A percentile compares a stretch with the other conserved stretches of the same genome.
Evolutionary conservation across 2,797 vertebrate species (phyloP).

Genomic region (Pipistrellus pygmaeus): DNA sequence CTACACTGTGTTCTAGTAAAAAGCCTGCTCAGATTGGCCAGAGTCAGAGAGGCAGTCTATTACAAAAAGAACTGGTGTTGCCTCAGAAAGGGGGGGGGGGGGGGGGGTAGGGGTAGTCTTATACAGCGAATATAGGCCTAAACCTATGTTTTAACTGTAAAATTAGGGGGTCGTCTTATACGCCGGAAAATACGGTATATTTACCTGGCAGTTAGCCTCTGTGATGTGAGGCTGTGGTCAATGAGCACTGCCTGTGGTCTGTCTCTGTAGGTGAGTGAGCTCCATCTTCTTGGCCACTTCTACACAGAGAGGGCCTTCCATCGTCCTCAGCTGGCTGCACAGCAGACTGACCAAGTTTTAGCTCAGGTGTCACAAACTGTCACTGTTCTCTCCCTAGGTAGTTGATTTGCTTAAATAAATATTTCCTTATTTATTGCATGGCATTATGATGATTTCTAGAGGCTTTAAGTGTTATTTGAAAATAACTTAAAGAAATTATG

Average conservation of each 20-base stretch:
- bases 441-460: neutral
- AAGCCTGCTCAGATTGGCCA: too few species aligned
- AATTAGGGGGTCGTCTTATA: too few species aligned
- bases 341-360: neutral
- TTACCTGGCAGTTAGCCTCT: neutral
- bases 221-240: neutral
- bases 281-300: neutral
- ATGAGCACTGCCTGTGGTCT: neutral
- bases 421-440: neutral
- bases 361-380: neutral
- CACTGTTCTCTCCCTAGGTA: neutral
- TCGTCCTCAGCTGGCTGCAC: neutral
- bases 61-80: too few species aligned
- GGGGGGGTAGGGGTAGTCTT: too few species aligned
- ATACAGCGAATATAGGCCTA: too few species aligned
- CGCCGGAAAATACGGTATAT: too few species aligned
- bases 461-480: neutral
- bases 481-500: constrained; percentile 14
- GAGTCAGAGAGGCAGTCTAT: too few species aligned
- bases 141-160: too few species aligned
- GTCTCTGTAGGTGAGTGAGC: accelerated
- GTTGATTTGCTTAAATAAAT: constrained; percentile 19
- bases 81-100: too few species aligned
- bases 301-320: accelerated
- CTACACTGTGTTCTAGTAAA: too few species aligned